Conservation (phyloP, 1,140 invertebrate species). For the Zaprionus kolodkinae region DNA sequence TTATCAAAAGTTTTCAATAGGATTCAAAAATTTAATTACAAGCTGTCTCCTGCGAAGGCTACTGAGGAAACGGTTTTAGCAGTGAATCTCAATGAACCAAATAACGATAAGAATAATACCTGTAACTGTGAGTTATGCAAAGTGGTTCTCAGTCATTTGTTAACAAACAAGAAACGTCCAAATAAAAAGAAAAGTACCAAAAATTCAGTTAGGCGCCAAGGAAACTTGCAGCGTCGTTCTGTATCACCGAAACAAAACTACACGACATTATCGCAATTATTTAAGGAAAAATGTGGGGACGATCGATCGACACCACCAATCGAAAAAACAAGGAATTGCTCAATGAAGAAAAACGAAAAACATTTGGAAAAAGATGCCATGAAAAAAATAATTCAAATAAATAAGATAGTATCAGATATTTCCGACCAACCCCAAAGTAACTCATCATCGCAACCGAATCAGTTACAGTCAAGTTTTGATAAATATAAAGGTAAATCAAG, state of each 20-base stretch:
- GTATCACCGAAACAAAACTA: background rate
- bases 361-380: slow-evolving; percentile 12
- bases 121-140: slow-evolving; percentile 38
- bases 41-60: background rate
- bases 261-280: no score
- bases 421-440: background rate
- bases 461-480: background rate
- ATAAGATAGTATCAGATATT: background rate
- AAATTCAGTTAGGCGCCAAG: background rate
- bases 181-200: slow-evolving; percentile 18
- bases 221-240: background rate
- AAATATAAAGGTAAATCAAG: background rate
- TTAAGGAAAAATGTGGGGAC: no score
- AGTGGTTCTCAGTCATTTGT: slow-evolving; percentile 17
- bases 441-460: background rate
- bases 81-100: background rate
- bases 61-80: background rate
- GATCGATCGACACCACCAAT: no score
- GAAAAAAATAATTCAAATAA: slow-evolving; percentile 11
- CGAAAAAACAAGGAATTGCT: background rate
- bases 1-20: slow-evolving; percentile 37
- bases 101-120: background rate
- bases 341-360: slow-evolving; percentile 6
- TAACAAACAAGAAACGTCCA: background rate
- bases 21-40: slow-evolving; percentile 17